Evolutionary conservation across 2,888 invertebrate genomes (phyloP).

Genomic region (Noctua janthina): DNA sequence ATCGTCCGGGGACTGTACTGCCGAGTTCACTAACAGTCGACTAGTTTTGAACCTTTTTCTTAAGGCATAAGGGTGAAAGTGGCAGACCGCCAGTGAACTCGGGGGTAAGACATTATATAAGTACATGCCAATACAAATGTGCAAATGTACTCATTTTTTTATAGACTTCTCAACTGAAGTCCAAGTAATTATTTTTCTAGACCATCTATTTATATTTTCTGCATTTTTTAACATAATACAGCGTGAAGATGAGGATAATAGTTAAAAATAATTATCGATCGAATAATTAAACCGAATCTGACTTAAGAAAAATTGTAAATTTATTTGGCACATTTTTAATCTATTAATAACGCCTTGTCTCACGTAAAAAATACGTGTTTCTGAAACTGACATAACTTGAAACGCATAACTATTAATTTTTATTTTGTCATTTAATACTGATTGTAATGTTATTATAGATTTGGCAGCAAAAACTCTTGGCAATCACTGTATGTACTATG

Average conservation of each 20-base stretch:
- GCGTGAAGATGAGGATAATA: constrained; percentile 1
- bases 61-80: too few relatives aligned
- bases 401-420: neutral
- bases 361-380: neutral
- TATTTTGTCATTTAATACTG: neutral
- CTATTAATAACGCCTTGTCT: neutral
- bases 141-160: constrained; percentile 18
- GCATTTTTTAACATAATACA: constrained; percentile 41
- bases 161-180: constrained; percentile 20
- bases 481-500: constrained; percentile 12
- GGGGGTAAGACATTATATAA: constrained; percentile 8
- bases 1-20: neutral
- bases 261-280: constrained; percentile 10
- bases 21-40: too few relatives aligned
- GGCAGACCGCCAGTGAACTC: too few relatives aligned
- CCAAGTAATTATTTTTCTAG: constrained; percentile 28
- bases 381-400: neutral
- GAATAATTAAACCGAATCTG: constrained; percentile 16
- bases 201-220: constrained; percentile 33
- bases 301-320: neutral
- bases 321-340: neutral
- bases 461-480: constrained; percentile 34
- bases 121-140: constrained; percentile 31
- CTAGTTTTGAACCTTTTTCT: too few relatives aligned
- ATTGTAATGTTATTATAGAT: constrained; percentile 1